phyloP scores from a whole-genome alignment of 37 sponge, comb jelly and placozoan species.

The Geodia barretti region DNA sequence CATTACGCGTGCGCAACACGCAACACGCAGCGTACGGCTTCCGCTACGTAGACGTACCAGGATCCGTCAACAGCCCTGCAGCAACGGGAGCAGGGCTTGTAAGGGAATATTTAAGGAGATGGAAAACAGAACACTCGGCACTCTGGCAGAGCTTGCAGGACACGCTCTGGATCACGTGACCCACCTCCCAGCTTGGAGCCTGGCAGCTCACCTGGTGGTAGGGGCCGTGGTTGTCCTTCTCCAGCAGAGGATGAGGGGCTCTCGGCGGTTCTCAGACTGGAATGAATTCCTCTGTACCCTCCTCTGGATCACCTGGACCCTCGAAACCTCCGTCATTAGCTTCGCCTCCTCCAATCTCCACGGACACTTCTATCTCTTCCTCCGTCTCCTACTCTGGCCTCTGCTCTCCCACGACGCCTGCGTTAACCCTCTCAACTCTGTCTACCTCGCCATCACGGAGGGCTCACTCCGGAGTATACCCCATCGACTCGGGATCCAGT shows the following conservation, averaged over 20 bases:
- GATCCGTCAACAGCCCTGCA: too few species aligned
- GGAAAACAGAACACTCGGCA: too few species aligned
- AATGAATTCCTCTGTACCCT: conserved; percentile 42
- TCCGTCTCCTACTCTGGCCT: conserved; percentile 10
- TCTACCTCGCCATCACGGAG: conserved; percentile 4
- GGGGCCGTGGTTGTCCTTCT: neutral
- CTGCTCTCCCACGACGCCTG: neutral
- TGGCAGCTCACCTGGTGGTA: neutral
- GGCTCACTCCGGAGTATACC: neutral
- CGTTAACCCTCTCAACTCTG: conserved; percentile 4
- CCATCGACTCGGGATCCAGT: neutral
- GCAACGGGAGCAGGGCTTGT: too few species aligned
- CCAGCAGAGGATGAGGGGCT: neutral
- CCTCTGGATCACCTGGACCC: conserved; percentile 21
- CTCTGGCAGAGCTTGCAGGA: too few species aligned
- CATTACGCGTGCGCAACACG: too few species aligned
- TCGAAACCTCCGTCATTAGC: conserved; percentile 11
- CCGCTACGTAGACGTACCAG: too few species aligned
- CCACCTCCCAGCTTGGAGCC: conserved; percentile 24
- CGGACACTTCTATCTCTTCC: neutral
- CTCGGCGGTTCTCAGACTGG: neutral
- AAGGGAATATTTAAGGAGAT: too few species aligned
- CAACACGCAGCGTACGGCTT: too few species aligned
- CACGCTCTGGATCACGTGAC: neutral
- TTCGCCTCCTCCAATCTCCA: neutral